These are phyloP conservation scores for Atherix ibis DNA, from an alignment of 2,888 invertebrate species.

Conservation along the genomic window DNA sequence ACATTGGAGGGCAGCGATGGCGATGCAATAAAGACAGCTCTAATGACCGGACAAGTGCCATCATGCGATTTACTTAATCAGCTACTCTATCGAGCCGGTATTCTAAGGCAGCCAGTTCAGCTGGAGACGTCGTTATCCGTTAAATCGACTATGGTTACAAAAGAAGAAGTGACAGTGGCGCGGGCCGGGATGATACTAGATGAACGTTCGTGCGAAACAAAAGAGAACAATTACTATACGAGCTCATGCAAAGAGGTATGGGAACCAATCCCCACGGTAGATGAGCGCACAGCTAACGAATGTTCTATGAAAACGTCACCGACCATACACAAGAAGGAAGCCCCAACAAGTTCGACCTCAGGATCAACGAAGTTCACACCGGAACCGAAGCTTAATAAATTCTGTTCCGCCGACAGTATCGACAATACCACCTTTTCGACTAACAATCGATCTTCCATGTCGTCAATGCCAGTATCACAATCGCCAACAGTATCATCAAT, in stretches of 20 bases:
- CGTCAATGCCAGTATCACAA: no score
- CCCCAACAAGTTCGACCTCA: not conserved
- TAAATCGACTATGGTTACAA: slow-evolving; percentile 51
- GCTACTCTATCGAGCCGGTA: slow-evolving; percentile 47
- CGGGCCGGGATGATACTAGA: slow-evolving; percentile 51
- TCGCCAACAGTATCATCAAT: not conserved
- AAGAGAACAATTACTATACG: slow-evolving; percentile 53
- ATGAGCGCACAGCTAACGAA: not conserved
- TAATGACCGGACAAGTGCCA: slow-evolving; percentile 52
- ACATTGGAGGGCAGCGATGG: slow-evolving; percentile 51
- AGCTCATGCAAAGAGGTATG: slow-evolving; percentile 50
- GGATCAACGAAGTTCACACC: not conserved
- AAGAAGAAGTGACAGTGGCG: slow-evolving; percentile 53
- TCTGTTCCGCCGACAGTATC: no score
- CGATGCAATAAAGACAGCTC: slow-evolving; percentile 47
- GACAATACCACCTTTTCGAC: no score
- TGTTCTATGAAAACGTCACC: not conserved
- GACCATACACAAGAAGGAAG: not conserved
- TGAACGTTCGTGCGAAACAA: slow-evolving; percentile 50
- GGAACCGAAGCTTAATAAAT: not conserved
- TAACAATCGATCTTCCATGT: no score
- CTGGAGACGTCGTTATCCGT: slow-evolving; percentile 55
- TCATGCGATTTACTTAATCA: slow-evolving; percentile 55
- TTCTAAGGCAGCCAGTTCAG: slow-evolving; percentile 49
- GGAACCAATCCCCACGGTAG: slow-evolving; percentile 35